phyloP scores from a whole-genome alignment of 2,888 invertebrate species.

The Drosophila paucipuncta region DNA sequence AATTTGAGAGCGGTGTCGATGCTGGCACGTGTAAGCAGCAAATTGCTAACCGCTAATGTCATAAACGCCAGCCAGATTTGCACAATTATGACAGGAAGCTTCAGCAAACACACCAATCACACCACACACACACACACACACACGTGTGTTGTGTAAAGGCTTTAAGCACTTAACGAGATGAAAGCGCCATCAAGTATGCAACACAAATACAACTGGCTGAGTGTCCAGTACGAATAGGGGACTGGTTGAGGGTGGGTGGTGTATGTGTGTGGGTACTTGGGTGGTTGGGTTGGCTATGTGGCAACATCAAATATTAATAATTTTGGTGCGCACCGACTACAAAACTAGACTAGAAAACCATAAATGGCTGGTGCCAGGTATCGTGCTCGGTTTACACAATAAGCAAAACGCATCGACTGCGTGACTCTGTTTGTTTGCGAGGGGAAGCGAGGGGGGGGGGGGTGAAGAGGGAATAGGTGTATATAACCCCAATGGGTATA shows the following conservation, averaged over 20 bases:
- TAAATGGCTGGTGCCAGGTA: slow-evolving; percentile 68
- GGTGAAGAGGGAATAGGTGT: neutral
- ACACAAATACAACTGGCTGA: slow-evolving; percentile 48
- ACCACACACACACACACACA: neutral
- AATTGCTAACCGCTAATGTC: slow-evolving; percentile 65
- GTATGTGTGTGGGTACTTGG: neutral
- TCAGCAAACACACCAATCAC: slow-evolving; percentile 18
- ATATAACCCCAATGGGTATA: neutral
- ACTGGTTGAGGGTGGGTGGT: neutral
- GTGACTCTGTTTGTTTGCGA: slow-evolving; percentile 54
- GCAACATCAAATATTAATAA: slow-evolving; percentile 77
- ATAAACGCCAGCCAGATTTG: slow-evolving; percentile 69
- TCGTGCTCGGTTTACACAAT: slow-evolving; percentile 77
- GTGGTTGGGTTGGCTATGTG: neutral
- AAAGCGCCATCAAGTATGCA: slow-evolving; percentile 77
- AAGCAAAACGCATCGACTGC: slow-evolving; percentile 67
- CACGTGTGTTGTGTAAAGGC: slow-evolving; percentile 48
- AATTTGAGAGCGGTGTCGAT: slow-evolving; percentile 1
- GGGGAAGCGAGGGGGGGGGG: no score
- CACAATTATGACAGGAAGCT: slow-evolving; percentile 71
- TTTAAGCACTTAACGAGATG: slow-evolving; percentile 79
- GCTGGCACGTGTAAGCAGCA: slow-evolving; percentile 32
- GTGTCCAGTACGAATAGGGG: slow-evolving; percentile 6
- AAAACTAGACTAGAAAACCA: slow-evolving; percentile 66
- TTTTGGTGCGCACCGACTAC: slow-evolving; percentile 45